These are phyloP conservation scores for Sturnira hondurensis DNA, from an alignment of 2,113 vertebrate genomes.

Conservation along the genomic window DNA sequence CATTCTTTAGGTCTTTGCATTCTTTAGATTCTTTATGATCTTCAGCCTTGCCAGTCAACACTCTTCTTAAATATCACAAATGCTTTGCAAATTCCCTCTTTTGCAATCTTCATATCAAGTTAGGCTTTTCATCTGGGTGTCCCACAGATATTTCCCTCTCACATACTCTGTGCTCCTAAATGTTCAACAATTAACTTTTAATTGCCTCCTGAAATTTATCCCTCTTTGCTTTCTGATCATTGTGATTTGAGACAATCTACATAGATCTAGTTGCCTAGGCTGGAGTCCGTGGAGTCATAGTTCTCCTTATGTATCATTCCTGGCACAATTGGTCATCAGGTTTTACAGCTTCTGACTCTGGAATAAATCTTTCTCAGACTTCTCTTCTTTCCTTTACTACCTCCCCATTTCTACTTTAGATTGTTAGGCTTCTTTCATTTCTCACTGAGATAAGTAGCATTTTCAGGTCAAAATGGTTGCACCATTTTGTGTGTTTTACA, in stretches of 20 bases:
- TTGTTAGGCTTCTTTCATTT: neutral
- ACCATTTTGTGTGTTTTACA: neutral
- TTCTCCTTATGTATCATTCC: neutral
- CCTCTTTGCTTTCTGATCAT: slow-evolving; percentile 26
- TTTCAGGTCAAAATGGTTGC: neutral
- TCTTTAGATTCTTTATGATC: too few species aligned
- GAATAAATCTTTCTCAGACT: neutral
- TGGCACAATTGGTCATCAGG: neutral
- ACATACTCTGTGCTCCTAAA: neutral
- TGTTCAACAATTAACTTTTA: slow-evolving; percentile 33
- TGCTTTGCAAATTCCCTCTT: neutral
- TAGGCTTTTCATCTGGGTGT: slow-evolving; percentile 22
- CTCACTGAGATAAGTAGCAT: neutral
- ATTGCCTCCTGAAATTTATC: slow-evolving; percentile 21
- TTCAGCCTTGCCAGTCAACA: neutral
- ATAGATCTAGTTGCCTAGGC: neutral
- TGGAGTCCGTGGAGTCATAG: neutral
- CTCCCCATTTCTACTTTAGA: neutral
- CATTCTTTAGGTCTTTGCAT: neutral
- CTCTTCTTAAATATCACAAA: neutral
- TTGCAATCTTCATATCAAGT: slow-evolving; percentile 3
- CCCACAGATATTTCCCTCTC: neutral
- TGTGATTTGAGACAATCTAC: slow-evolving; percentile 21
- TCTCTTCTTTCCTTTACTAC: neutral
- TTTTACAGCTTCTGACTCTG: slow-evolving; percentile 9